Base-by-base conservation (phyloP, 2,113 vertebrate species). In the Balaenoptera acutorostrata region DNA sequence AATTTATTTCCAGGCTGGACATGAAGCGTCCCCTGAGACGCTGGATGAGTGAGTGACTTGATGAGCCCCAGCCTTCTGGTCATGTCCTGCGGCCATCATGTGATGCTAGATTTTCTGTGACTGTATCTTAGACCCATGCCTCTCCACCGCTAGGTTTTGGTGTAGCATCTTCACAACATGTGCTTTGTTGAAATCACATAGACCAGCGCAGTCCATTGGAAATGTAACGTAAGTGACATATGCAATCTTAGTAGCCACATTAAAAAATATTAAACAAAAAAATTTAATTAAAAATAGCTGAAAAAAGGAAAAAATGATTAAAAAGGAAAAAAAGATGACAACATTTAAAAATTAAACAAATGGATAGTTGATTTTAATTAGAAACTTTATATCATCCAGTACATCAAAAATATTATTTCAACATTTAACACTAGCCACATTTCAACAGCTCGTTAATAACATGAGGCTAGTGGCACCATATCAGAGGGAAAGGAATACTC, bases 71-170 rank as follows among this genome's bases (percentile, higher is more conserved):
- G 41, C 18, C 20, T 8, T 27, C 27, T 61, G 21, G 5, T 13
- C 8, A 12, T 3, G 1, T 8, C 18, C 12, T 6, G 8, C 0
- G 0, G 18, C 9, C 59, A 7, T 20, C 66, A 21, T 18, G 4
- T 46, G 52, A 49, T 33, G 63, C 21, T 3, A 36, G 52, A 39
- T 10, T 4, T 33, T 63, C 23, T 21, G 1, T 31, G 84, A 25
- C 20, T 12, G 39, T 63, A 49, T 9, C 33, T 3, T 25, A 71
- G 49, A 4, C 7, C 9, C n/a, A 21, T 13, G 20, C 25, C 41
- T 68, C 39, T 23, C 21, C 5, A 46, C 0, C 41, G 20, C 8
- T 1, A 39, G 52, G 11, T 44, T 52, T 57, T 59, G 31, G 18
- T 0, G 3, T 18, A 3, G 6, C 5, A 1, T 8, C 17, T 31